phyloP scores from a whole-genome alignment of 2,113 vertebrate genomes.

The Limnothrissa miodon region DNA sequence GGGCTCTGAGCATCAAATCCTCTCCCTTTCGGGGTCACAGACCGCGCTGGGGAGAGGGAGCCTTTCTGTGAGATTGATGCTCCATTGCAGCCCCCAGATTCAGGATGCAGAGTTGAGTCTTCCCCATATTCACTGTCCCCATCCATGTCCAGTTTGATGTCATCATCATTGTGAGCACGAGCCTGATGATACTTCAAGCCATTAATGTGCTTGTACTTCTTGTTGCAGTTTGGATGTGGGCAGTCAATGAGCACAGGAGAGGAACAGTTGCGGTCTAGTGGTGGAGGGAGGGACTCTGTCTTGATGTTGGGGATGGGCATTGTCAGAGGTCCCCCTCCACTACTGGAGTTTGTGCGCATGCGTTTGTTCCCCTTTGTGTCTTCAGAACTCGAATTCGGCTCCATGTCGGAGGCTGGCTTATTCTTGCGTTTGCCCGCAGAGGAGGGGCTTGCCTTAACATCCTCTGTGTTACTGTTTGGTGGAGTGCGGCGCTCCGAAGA shows the following conservation, averaged over 20 bases:
- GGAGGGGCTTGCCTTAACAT: conserved; percentile 94
- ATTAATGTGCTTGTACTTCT: conserved; percentile 99
- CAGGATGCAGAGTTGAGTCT: conserved; percentile 83
- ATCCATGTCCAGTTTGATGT: conserved; percentile 90
- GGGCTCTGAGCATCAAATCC: conserved; percentile 91
- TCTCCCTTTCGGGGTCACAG: conserved; percentile 91
- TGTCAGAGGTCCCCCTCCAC: conserved; percentile 59
- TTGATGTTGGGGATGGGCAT: conserved; percentile 76
- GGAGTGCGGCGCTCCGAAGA: conserved; percentile 91
- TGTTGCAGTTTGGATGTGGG: conserved; percentile 98
- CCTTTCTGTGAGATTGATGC: conserved; percentile 86
- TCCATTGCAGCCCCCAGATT: conserved; percentile 88
- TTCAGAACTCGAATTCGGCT: conserved; percentile 98
- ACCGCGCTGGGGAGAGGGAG: conserved; percentile 91
- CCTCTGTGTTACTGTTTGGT: conserved; percentile 80
- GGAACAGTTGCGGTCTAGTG: conserved; percentile 87
- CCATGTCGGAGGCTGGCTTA: conserved; percentile 94
- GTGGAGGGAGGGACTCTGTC: conserved; percentile 77
- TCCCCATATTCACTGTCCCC: conserved; percentile 93
- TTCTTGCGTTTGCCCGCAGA: conserved; percentile 89
- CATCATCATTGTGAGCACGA: conserved; percentile 92
- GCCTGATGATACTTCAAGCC: conserved; percentile 98
- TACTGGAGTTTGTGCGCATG: conserved; percentile 90
- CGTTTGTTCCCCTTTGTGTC: conserved; percentile 98
- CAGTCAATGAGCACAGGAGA: conserved; percentile 98